Conservation (phyloP, 1,140 invertebrate species). For the Drosophila carrolli region DNA sequence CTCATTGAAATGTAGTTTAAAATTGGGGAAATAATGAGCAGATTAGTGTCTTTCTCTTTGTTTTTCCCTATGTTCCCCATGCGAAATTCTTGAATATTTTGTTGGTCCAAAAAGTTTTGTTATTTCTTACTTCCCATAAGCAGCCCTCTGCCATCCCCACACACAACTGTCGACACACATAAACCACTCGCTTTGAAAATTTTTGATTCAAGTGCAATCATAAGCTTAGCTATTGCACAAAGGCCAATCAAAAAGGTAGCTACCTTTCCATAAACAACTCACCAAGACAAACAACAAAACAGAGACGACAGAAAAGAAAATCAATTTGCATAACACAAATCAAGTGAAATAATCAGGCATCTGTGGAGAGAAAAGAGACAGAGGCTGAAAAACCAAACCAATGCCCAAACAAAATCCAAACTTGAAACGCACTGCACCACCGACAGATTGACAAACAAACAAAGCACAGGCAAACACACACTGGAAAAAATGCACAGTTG, state of each 20-base stretch:
- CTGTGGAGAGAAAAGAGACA: slow-evolving; percentile 13
- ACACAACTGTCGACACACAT: slow-evolving; percentile 2
- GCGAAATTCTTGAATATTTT: no score
- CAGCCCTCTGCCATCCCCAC: background rate
- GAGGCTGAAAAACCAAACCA: slow-evolving; percentile 15
- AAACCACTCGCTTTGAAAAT: slow-evolving; percentile 1
- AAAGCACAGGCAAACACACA: slow-evolving; percentile 21
- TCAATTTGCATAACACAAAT: slow-evolving; percentile 79
- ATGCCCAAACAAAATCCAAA: slow-evolving; percentile 23
- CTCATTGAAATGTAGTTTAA: no score
- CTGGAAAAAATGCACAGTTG: slow-evolving; percentile 65
- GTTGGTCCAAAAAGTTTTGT: no score
- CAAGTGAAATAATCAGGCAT: slow-evolving; percentile 72
- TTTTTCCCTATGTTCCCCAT: no score
- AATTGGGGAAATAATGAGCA: no score
- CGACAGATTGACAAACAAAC: slow-evolving; percentile 65
- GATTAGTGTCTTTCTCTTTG: no score
- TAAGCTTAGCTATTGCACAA: slow-evolving; percentile 52
- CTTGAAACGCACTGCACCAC: slow-evolving; percentile 43
- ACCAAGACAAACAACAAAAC: slow-evolving; percentile 29
- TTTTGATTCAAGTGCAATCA: slow-evolving; percentile 42
- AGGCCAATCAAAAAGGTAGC: slow-evolving; percentile 57
- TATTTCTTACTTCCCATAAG: background rate
- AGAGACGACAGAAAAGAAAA: slow-evolving; percentile 54
- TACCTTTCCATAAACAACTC: slow-evolving; percentile 61